Conservation (phyloP, 2,113 vertebrate genomes). For the Pseudorasbora parva region DNA sequence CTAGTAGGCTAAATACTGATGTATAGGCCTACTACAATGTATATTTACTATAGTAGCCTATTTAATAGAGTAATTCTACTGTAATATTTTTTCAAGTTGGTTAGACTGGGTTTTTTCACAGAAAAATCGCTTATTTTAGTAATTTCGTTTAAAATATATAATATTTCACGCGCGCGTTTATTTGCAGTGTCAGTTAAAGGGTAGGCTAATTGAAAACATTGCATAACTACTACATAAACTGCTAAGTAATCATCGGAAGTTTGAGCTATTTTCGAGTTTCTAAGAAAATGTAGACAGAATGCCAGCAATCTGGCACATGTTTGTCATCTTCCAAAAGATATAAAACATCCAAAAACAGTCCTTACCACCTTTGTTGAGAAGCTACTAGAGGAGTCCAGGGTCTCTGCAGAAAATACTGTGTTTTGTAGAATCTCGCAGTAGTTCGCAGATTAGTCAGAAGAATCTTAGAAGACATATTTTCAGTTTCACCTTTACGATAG, state of each 20-base stretch:
- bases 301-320: not conserved
- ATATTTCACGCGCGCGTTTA: not conserved
- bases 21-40: too few species aligned
- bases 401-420: conserved; percentile 7
- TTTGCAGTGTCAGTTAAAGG: not conserved
- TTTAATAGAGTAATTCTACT: too few species aligned
- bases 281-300: not conserved
- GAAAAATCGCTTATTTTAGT: too few species aligned
- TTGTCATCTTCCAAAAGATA: too few species aligned
- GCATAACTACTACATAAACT: not conserved
- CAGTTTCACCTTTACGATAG: not conserved
- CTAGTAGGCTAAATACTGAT: too few species aligned
- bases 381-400: conserved; percentile 39
- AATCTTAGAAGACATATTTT: conserved; percentile 57
- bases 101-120: too few species aligned
- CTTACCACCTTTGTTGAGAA: conserved; percentile 64
- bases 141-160: too few species aligned
- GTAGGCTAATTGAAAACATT: not conserved
- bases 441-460: conserved; percentile 44
- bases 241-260: not conserved
- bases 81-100: too few species aligned
- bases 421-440: not conserved
- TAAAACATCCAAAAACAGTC: too few species aligned
- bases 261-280: not conserved
- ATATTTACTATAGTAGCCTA: too few species aligned